A percentile compares a stretch with the other conserved stretches of the same genome.
phyloP scores from a whole-genome alignment of 2,888 invertebrate genomes.

The Acrobasis suavella region DNA sequence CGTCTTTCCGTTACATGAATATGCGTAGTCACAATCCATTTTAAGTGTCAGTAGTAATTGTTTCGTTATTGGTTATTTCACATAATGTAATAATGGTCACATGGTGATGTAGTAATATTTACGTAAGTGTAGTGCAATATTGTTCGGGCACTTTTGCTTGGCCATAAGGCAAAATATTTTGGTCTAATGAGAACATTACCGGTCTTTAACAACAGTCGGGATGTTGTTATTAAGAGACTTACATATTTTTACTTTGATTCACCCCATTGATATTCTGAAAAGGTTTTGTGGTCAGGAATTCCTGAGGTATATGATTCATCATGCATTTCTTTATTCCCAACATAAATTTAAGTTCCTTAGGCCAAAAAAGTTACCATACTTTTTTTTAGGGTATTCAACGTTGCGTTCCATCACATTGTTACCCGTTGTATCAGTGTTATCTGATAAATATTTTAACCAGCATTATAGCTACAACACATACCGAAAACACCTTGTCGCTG shows the following conservation, averaged over 20 bases:
- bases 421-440: background rate
- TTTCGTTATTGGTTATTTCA: conserved; percentile 3
- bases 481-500: conserved; percentile 23
- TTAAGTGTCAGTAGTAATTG: background rate
- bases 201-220: background rate
- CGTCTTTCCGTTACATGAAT: background rate
- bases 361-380: background rate
- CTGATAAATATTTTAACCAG: conserved; percentile 17
- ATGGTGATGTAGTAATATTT: conserved; percentile 5
- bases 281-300: conserved; percentile 53
- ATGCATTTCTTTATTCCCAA: conserved; percentile 34
- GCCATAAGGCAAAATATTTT: conserved; percentile 3
- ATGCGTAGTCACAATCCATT: background rate
- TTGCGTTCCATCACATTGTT: background rate
- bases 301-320: conserved; percentile 55
- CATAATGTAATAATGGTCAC: background rate
- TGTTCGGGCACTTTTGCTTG: conserved; percentile 2
- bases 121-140: conserved; percentile 7
- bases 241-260: conserved; percentile 53
- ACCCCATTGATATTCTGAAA: conserved; percentile 52
- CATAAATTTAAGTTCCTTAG: conserved; percentile 20
- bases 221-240: conserved; percentile 18
- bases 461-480: too few relatives aligned
- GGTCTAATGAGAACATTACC: conserved; percentile 10
- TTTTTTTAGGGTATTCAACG: background rate